Evolutionary conservation across 1,140 invertebrate species (phyloP), one percentile per base, ranked within the genome.

Genomic region (Drosophila fuyamai): DNA sequence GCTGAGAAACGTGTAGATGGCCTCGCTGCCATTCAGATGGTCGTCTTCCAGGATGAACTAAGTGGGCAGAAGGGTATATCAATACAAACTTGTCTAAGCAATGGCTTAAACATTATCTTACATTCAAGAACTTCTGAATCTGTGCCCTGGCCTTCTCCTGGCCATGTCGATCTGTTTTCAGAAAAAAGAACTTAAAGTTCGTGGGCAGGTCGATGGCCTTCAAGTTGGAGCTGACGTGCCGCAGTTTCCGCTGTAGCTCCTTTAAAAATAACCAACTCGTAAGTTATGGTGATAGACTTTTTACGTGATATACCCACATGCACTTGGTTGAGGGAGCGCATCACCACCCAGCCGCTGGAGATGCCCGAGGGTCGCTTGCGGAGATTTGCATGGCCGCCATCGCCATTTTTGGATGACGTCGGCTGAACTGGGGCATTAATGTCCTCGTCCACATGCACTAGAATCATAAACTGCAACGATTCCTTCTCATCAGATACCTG

Each of bases 11-110:
- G 96, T 95, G 92, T 97, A 98, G 56, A 98, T 93, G 36, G 96
- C 96, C 93, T 98, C 97, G 91, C 97, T 97, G 93, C 97, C 96
- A 93, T 97, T 97, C 58, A 98, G 93, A 74, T 95, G 94, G 53
- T 97, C 97, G 91, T 98, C 97, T 93, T 97, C 96, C 88, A 97
- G 93, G 60, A 98, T 95, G 90, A 96, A 96, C 96, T 97, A 79
- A 13, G 41, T 35, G 9, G 7, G 10, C 0, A 9, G 4, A 36
- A 44, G n/a, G 32, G 43, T 6, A 40, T 35, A 51, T 6, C 18
- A 16, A 32, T 13, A 27, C 1, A 16, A 4, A 38, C 4, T 23
- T 38, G 16, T 32, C 23, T 13, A 7, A 12, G 12, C 12, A 14
- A 8, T 9, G 2, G 2, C 5, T 0, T n/a, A 2, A 14, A 8